Evolutionary conservation across 2,113 vertebrate species (phyloP).

Genomic region (Paramisgurnus dabryanus): DNA sequence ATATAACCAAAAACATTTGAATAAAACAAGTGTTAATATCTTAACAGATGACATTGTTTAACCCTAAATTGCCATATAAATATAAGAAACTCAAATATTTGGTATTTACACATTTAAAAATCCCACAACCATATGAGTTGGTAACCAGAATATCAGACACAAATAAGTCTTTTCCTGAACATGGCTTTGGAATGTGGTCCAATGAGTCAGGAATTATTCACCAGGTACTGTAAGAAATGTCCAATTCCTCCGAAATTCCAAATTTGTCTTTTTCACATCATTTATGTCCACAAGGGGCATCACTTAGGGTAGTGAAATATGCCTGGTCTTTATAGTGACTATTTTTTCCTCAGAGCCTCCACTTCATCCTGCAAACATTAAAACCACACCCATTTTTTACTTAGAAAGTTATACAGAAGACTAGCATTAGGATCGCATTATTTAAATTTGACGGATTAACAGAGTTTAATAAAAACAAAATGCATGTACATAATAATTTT

Average conservation of each 20-base stretch:
- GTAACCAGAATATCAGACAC: not conserved
- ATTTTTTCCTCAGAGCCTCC: constrained; percentile 59
- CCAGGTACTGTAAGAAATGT: not conserved
- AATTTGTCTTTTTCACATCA: not conserved
- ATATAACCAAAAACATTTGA: constrained; percentile 7
- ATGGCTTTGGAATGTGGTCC: not conserved
- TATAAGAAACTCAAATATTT: constrained; percentile 7
- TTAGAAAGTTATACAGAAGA: not conserved
- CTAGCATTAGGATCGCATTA: not conserved
- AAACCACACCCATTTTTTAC: not conserved
- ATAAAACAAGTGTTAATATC: not conserved
- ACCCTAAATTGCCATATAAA: not conserved
- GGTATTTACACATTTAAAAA: constrained; percentile 31
- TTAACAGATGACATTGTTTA: not conserved
- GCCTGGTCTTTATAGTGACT: constrained; percentile 44
- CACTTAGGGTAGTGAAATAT: not conserved
- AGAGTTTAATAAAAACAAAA: too few relatives aligned
- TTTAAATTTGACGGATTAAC: not conserved
- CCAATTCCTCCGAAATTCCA: not conserved
- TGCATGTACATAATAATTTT: too few relatives aligned
- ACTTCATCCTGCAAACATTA: constrained; percentile 70
- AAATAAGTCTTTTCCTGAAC: not conserved
- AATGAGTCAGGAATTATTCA: not conserved
- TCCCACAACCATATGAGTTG: constrained; percentile 14
- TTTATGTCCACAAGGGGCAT: not conserved